Evolutionary conservation across 1,140 invertebrate species (phyloP).

Genomic region (Drosophila funebris): DNA sequence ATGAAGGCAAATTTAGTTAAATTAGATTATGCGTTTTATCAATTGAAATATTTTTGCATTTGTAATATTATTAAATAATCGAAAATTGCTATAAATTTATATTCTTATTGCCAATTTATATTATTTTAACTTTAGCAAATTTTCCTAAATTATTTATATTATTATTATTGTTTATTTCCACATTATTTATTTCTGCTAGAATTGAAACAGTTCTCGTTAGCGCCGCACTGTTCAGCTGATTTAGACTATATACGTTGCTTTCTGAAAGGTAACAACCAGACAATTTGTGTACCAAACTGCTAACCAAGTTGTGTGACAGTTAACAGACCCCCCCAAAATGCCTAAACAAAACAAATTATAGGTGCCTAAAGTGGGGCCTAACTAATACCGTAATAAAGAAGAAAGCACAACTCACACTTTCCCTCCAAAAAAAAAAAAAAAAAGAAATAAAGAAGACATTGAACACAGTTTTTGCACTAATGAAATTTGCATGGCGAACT

Average conservation of each 20-base stretch:
- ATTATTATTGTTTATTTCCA: slow-evolving; percentile 33
- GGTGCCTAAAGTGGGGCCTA: slow-evolving; percentile 1
- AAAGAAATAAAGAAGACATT: slow-evolving; percentile 11
- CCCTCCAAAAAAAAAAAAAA: background rate
- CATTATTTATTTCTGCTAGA: slow-evolving; percentile 55
- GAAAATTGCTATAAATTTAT: background rate
- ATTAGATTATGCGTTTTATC: no score
- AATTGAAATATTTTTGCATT: no score
- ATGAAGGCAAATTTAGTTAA: no score
- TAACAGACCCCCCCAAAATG: slow-evolving; percentile 25
- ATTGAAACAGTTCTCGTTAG: slow-evolving; percentile 78
- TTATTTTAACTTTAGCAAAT: background rate
- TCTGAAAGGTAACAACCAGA: slow-evolving; percentile 75
- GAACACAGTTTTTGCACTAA: slow-evolving; percentile 47
- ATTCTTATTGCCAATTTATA: background rate
- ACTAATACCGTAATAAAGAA: slow-evolving; percentile 27
- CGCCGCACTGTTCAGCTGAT: slow-evolving; percentile 81
- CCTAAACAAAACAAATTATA: no score
- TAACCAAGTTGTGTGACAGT: slow-evolving; percentile 33
- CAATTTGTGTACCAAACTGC: slow-evolving; percentile 31
- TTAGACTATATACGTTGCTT: slow-evolving; percentile 83
- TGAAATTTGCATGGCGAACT: slow-evolving; percentile 54
- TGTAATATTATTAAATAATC: no score
- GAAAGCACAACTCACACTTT: background rate
- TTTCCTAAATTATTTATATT: background rate